Conservation (phyloP, 2,113 vertebrate species). For the Sisor rabdophorus region DNA sequence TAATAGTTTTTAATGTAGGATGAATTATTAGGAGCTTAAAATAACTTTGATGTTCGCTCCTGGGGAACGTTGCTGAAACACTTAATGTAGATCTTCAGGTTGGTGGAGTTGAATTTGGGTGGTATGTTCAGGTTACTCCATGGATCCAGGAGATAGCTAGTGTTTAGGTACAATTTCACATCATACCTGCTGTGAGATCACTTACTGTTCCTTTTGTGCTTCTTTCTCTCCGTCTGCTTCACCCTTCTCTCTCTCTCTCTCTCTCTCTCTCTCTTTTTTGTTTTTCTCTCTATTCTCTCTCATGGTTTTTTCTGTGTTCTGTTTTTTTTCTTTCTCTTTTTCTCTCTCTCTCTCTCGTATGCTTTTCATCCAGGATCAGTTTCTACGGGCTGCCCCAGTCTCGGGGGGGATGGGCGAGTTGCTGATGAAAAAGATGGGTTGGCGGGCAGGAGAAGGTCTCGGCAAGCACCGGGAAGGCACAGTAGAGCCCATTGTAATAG, state of each 20-base stretch:
- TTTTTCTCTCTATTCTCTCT: constrained; percentile 17
- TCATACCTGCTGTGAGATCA: not conserved
- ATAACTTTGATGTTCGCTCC: not conserved
- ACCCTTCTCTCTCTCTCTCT: constrained; percentile 23
- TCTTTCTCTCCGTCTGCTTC: constrained; percentile 20
- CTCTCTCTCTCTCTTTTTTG: not conserved
- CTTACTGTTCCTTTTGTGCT: constrained; percentile 27
- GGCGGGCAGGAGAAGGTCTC: constrained; percentile 91
- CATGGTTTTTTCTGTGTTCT: not conserved
- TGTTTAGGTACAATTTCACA: not conserved
- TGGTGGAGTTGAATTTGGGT: not conserved
- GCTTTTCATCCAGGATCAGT: constrained; percentile 82
- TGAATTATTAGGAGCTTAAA: not conserved
- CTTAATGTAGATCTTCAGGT: not conserved
- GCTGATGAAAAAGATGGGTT: constrained; percentile 98
- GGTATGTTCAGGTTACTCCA: not conserved
- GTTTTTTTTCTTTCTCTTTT: not conserved
- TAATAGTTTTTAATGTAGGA: not conserved
- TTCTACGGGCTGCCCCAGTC: constrained; percentile 91
- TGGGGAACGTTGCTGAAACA: not conserved
- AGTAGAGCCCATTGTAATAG: constrained; percentile 91
- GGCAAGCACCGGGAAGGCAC: constrained; percentile 94
- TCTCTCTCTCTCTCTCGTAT: not conserved
- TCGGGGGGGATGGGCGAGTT: constrained; percentile 94
- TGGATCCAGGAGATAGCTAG: constrained; percentile 10